Conservation (phyloP, 1,140 invertebrate species). For the Drosophila nasuta region DNA sequence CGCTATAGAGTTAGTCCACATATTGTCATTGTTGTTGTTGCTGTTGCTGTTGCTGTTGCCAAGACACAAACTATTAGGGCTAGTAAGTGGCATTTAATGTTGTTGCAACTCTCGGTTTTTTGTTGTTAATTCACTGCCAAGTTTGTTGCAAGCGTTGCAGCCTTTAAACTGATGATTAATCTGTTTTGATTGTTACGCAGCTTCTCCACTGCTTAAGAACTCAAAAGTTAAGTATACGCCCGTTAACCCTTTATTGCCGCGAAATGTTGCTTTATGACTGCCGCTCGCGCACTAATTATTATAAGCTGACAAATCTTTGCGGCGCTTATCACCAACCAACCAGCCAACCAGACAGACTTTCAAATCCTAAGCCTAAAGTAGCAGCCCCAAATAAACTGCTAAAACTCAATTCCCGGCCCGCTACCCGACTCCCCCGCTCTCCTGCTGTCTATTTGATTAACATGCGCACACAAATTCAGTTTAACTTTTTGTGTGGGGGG, state of each 20-base stretch:
- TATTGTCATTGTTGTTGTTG: constrained; percentile 44
- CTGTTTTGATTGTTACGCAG: constrained; percentile 6
- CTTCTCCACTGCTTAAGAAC: background rate
- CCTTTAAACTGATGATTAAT: constrained; percentile 23
- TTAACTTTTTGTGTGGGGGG: constrained; percentile 54
- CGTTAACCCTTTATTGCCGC: constrained; percentile 38
- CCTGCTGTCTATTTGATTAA: constrained; percentile 70
- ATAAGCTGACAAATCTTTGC: constrained; percentile 66
- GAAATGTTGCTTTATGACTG: constrained; percentile 11
- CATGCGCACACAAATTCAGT: constrained; percentile 70
- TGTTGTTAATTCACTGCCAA: constrained; percentile 60
- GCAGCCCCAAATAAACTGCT: constrained; percentile 22
- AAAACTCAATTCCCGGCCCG: background rate
- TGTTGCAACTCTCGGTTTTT: constrained; percentile 11
- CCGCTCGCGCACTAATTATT: constrained; percentile 66
- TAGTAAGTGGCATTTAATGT: constrained; percentile 79
- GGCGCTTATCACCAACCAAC: constrained; percentile 36
- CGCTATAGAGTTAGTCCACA: constrained; percentile 31
- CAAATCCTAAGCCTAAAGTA: constrained; percentile 41
- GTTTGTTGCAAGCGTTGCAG: constrained; percentile 43
- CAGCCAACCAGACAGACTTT: constrained; percentile 43
- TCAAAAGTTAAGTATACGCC: constrained; percentile 14
- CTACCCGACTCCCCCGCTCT: background rate
- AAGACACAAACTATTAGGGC: constrained; percentile 72
- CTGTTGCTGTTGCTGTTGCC: constrained; percentile 31